phyloP scores from a whole-genome alignment of 2,888 invertebrate genomes.

The Flexamia atlantica region DNA sequence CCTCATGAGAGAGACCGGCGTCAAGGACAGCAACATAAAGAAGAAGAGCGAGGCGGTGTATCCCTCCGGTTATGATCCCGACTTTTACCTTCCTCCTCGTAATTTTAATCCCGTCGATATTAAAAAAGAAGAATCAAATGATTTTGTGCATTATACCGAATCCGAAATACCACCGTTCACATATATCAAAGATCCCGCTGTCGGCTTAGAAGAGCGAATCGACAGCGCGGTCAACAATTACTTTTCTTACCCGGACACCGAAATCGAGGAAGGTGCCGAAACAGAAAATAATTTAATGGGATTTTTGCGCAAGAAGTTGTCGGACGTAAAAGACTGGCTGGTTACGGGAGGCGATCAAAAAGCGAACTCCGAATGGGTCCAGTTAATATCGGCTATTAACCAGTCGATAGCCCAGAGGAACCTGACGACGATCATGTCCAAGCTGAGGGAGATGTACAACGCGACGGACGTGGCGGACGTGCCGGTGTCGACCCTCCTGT shows the following conservation, averaged over 20 bases:
- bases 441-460: slow-evolving; percentile 77
- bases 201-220: slow-evolving; percentile 45
- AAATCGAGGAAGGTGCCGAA: slow-evolving; percentile 27
- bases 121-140: slow-evolving; percentile 4
- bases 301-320: slow-evolving; percentile 77
- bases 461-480: slow-evolving; percentile 74
- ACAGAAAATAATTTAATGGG: slow-evolving; percentile 75
- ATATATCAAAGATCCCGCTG: slow-evolving; percentile 45
- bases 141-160: not conserved
- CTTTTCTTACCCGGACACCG: not conserved
- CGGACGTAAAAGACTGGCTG: slow-evolving; percentile 78
- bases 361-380: slow-evolving; percentile 68
- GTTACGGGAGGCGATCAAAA: slow-evolving; percentile 72
- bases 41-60: slow-evolving; percentile 69
- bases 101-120: not conserved
- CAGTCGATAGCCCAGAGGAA: slow-evolving; percentile 77
- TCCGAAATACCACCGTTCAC: slow-evolving; percentile 60
- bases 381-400: slow-evolving; percentile 76
- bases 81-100: slow-evolving; percentile 9
- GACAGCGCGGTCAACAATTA: slow-evolving; percentile 49
- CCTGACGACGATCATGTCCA: slow-evolving; percentile 76
- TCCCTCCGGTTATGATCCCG: slow-evolving; percentile 49
- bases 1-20: slow-evolving; percentile 54
- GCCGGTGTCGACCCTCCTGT: slow-evolving; percentile 67
- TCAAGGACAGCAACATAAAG: slow-evolving; percentile 55